These are phyloP conservation scores for Melanophora roralis DNA, from an alignment of 2,888 invertebrate species.

Conservation along the genomic window DNA sequence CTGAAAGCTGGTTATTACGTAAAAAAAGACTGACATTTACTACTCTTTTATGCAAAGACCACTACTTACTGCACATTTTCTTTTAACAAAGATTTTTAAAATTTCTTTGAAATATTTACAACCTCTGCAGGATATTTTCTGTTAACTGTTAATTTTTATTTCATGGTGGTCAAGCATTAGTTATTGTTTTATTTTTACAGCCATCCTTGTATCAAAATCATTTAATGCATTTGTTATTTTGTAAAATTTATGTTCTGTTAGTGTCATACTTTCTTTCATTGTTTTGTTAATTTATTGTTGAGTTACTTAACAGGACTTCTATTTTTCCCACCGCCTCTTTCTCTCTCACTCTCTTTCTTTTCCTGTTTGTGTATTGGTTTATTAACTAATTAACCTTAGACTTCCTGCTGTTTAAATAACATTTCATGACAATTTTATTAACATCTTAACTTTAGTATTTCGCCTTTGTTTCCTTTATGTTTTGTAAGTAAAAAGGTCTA, in stretches of 20 bases:
- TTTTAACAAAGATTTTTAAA: not conserved
- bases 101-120: not conserved
- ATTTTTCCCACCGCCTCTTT: too few relatives aligned
- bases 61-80: not conserved
- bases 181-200: slow-evolving; percentile 63
- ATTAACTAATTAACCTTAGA: slow-evolving; percentile 60
- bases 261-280: slow-evolving; percentile 47
- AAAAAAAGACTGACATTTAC: not conserved
- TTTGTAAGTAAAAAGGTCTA: slow-evolving; percentile 37
- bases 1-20: too few relatives aligned
- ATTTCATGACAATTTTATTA: slow-evolving; percentile 74
- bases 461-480: slow-evolving; percentile 1
- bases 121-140: not conserved
- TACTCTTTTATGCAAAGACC: not conserved
- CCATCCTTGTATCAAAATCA: slow-evolving; percentile 44
- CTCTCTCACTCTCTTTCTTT: too few relatives aligned
- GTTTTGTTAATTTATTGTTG: slow-evolving; percentile 42
- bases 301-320: slow-evolving; percentile 27
- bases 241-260: slow-evolving; percentile 68
- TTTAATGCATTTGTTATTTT: slow-evolving; percentile 67
- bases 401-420: slow-evolving; percentile 68
- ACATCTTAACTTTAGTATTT: slow-evolving; percentile 64
- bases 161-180: slow-evolving; percentile 76
- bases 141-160: slow-evolving; percentile 72
- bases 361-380: slow-evolving; percentile 32